These are phyloP conservation scores for Ginglymostoma cirratum DNA, from an alignment of 2,113 vertebrate genomes.

Conservation along the genomic window DNA sequence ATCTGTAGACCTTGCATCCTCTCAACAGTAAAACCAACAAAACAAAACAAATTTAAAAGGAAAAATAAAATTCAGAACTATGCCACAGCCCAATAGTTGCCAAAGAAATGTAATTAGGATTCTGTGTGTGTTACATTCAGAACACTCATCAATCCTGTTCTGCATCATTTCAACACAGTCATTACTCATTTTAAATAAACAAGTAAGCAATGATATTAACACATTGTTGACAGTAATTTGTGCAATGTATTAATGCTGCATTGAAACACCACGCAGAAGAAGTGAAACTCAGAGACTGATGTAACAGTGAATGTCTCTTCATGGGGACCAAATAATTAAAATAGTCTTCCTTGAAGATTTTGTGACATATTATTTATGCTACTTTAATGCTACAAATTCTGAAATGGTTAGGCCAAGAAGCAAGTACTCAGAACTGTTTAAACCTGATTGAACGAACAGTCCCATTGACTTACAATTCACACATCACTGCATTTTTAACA, in stretches of 20 bases:
- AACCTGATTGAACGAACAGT: not conserved
- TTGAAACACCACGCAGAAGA: not conserved
- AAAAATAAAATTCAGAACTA: not conserved
- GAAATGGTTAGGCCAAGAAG: not conserved
- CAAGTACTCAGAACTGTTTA: not conserved
- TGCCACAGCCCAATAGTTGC: not conserved
- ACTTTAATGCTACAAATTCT: not conserved
- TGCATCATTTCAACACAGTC: not conserved
- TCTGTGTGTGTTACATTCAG: not conserved
- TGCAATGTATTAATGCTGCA: not conserved
- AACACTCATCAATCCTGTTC: not conserved
- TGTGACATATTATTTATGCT: not conserved
- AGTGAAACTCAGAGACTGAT: not conserved
- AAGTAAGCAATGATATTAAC: not conserved
- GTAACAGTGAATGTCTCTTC: not conserved
- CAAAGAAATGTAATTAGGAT: not conserved
- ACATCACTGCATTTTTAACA: conserved; percentile 13
- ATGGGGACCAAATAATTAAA: not conserved
- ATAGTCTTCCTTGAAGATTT: not conserved
- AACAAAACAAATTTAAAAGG: not conserved
- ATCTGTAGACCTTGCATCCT: not conserved
- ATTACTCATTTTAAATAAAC: not conserved
- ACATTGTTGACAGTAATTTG: not conserved
- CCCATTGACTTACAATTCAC: not conserved
- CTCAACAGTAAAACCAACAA: not conserved